phyloP scores from a whole-genome alignment of 53 echinoderm and acorn worm species.

The Antedon mediterranea region DNA sequence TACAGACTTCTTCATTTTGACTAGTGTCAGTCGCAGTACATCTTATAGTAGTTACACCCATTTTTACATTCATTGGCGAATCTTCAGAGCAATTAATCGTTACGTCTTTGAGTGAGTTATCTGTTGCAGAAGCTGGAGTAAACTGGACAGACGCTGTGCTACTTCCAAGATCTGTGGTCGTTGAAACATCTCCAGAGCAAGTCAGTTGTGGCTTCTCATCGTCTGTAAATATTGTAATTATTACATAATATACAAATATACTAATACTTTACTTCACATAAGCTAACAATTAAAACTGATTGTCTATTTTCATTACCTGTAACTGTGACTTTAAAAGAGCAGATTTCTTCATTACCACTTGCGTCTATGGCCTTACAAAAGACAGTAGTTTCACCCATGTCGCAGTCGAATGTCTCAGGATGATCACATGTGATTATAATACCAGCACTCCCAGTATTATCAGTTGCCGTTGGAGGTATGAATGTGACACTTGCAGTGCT shows the following conservation, averaged over 20 bases:
- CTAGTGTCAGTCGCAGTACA: not conserved
- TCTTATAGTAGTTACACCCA: not conserved
- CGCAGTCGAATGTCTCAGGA: too few species aligned
- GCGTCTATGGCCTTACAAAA: not conserved
- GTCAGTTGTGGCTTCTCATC: conserved; percentile 1
- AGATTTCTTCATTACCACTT: not conserved
- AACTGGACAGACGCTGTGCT: too few species aligned
- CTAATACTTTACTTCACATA: too few species aligned
- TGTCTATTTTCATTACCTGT: too few species aligned
- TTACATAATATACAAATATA: too few species aligned
- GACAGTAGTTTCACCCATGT: not conserved
- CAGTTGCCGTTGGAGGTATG: not conserved
- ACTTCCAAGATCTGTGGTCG: too few species aligned
- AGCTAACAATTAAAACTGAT: too few species aligned
- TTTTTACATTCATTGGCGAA: not conserved
- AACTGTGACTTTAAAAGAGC: not conserved
- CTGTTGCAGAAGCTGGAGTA: not conserved
- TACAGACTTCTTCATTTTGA: not conserved
- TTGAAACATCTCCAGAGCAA: too few species aligned
- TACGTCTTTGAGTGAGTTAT: not conserved
- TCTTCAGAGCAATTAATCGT: not conserved
- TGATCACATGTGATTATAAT: not conserved
- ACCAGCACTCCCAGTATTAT: not conserved
- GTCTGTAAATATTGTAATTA: too few species aligned
- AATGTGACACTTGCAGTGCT: not conserved